Base-by-base conservation (phyloP, 2,797 vertebrate species). In the Sphaeramia orbicularis region DNA sequence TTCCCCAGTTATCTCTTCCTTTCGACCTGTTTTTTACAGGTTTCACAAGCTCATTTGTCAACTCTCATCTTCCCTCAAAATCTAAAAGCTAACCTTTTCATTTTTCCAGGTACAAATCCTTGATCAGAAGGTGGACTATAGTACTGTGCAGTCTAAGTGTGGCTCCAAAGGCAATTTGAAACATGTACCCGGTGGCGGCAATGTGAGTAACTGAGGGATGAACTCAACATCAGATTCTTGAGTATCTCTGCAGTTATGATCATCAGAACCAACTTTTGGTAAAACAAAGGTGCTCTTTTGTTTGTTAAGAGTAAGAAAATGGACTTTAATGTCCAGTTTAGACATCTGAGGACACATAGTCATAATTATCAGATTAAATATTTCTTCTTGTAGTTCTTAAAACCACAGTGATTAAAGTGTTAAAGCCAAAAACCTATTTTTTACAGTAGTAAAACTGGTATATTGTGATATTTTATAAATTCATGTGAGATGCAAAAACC, bases 101-200 rank as follows among this genome's bases (percentile, higher is more conserved):
- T 71, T 76, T 91, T 95, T 78, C 88, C 85, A 95, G 96, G 95
- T 96, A 74, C 95, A 97, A 94, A 95, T 98, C 87, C 71, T 95
- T 93, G 95, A 96, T 90, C 96, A 96, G 95, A 97, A 97, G 96
- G 65, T 97, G 91, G 95, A 96, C 91, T 93, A 95, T 92, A 96
- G 93, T 94, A 95, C 73, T 93, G 95, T 96, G 85, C 95, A 96
- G 94, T 94, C 96, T 90, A 97, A 63, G 94, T 98, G 96, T 90
- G 96, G 96, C 92, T 98, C 96, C 93, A 97, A 97, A 94, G 95
- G 90, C 92, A 96, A 97, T 94, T 86, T 97, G 65, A 96, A 92
- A 95, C 95, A 97, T 93, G 81, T 85, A 78, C 94, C 96, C 1
- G 95, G 96, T 88, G 96, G 96, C 87, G 96, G 96, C 92, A 95